Conservation (phyloP, 1,140 invertebrate species). For the Megathymus violae region DNA sequence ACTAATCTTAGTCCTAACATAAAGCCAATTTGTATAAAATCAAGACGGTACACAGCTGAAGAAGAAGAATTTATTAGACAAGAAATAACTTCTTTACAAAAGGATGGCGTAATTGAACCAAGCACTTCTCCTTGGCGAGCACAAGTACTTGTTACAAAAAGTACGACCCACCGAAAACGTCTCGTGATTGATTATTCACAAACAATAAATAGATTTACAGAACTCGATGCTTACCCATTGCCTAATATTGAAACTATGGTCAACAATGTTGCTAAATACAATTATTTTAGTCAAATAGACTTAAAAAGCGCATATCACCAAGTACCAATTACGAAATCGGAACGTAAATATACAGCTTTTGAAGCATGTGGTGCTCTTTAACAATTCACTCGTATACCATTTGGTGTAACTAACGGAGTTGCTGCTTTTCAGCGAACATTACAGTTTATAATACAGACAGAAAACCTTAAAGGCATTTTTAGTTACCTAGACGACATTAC, state of each 20-base stretch:
- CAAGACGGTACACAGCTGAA: slow-evolving; percentile 23
- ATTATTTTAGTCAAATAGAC: slow-evolving; percentile 34
- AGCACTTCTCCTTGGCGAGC: slow-evolving; percentile 35
- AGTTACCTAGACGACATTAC: slow-evolving; percentile 40
- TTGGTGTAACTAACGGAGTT: slow-evolving; percentile 37
- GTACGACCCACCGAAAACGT: slow-evolving; percentile 25
- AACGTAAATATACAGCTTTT: slow-evolving; percentile 36
- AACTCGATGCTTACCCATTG: slow-evolving; percentile 35
- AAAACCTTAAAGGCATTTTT: slow-evolving; percentile 27
- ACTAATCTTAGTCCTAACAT: slow-evolving; percentile 10
- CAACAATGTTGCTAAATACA: slow-evolving; percentile 28
- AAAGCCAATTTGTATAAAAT: slow-evolving; percentile 34
- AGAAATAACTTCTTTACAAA: slow-evolving; percentile 30
- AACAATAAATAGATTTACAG: slow-evolving; percentile 38
- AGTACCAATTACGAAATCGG: slow-evolving; percentile 29
- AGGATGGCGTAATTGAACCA: slow-evolving; percentile 32
- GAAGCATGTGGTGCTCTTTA: slow-evolving; percentile 33
- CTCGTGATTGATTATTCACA: slow-evolving; percentile 48
- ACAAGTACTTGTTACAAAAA: slow-evolving; percentile 20
- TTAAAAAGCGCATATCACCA: slow-evolving; percentile 40
- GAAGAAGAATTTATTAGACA: slow-evolving; percentile 24
- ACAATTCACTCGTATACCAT: slow-evolving; percentile 34
- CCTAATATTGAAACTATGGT: slow-evolving; percentile 36
- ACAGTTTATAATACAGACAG: slow-evolving; percentile 19
- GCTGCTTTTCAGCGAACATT: slow-evolving; percentile 31